phyloP scores from a whole-genome alignment of 2,888 invertebrate species.

The Meghimatium bilineatum region DNA sequence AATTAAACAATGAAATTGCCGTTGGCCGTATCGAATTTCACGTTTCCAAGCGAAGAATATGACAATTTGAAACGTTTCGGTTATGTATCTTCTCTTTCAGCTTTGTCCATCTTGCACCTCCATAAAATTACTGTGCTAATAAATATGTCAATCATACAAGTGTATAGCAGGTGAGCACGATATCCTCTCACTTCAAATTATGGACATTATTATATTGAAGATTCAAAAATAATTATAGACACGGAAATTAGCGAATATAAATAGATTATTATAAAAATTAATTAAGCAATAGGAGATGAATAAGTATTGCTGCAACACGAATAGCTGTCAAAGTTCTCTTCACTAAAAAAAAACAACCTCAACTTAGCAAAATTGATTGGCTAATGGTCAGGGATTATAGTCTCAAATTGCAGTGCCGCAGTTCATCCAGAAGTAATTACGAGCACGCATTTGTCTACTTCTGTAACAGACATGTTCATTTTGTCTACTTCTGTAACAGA shows the following conservation, averaged over 20 bases:
- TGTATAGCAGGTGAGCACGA: neutral
- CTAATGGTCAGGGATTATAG: no score
- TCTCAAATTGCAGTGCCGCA: no score
- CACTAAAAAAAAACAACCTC: no score
- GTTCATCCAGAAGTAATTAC: no score
- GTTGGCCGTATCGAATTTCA: constrained; percentile 23
- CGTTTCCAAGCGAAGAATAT: neutral
- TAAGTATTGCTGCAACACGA: no score
- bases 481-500: no score
- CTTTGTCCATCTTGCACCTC: neutral
- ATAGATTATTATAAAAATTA: neutral
- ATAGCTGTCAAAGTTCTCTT: no score
- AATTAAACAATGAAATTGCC: constrained; percentile 34
- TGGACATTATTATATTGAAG: neutral
- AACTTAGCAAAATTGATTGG: no score
- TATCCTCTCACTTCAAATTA: neutral
- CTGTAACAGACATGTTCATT: no score
- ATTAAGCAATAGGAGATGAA: no score
- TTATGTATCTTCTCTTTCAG: neutral
- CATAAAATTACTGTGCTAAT: constrained; percentile 15
- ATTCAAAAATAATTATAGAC: neutral
- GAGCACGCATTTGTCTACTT: no score
- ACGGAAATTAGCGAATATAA: neutral
- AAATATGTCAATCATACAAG: neutral
- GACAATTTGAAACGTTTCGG: neutral